Base-by-base conservation (phyloP, 2,113 vertebrate genomes). In the Excalfactoria chinensis region DNA sequence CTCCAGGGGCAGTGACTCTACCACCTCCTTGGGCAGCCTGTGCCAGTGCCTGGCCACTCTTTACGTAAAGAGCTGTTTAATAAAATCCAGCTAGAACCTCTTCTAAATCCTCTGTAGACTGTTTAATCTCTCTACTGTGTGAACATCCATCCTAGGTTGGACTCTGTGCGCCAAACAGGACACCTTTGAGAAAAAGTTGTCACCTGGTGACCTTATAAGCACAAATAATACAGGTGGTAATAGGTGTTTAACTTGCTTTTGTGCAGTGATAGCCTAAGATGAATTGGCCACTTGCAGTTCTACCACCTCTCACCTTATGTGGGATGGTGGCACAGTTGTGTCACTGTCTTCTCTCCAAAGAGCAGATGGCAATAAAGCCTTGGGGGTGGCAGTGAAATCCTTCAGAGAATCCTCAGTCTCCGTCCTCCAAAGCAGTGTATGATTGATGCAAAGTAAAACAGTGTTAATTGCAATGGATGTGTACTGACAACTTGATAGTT, bases 401-500 rank as follows among this genome's bases (percentile, higher is more conserved):
- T 71, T 80, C 67, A 67, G 87, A 92, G 71, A 72, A 82, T 80
- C 89, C 46, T 95, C 63, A 41, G 23, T 94, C 68, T 94, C 41
- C 16, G 25, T 73, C 25, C 37, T 63, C 37, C 60, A 80, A 75
- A 88, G 49, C 92, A 48, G 60, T 80, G 91, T 58, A 74, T 94
- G 95, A 96, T 96, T 93, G 95, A 95, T 95, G 95, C 69, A 44
- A 93, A 96, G 94, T 92, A 93, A 96, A 96, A 91, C 95, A 93
- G 84, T 69, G 95, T 88, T 95, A 95, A 95, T 96, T 95, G 96
- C 95, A 81, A 84, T 96, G 87, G 94, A 95, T 95, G 79, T 91
- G 94, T 94, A 94, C 93, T 96, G 96, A 95, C 95, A 96, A 94
- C 94, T 96, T 94, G 96, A 96, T 95, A 83, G 89, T 95, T 96